Conservation (phyloP, 2,888 invertebrate genomes). For the Lottia gigantea region DNA sequence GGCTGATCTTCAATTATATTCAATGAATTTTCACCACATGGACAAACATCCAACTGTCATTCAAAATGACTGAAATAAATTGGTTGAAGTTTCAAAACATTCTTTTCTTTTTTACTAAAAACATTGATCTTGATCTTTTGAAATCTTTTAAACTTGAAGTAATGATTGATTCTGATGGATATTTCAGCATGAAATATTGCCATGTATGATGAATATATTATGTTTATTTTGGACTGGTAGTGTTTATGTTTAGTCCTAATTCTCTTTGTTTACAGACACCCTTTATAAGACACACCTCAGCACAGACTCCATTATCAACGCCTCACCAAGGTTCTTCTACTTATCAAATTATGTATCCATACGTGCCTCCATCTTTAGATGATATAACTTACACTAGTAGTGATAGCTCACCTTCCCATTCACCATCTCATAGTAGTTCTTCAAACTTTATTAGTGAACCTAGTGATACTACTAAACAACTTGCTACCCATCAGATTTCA, state of each 20-base stretch:
- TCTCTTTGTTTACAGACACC: slow-evolving; percentile 34
- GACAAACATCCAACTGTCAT: too few relatives aligned
- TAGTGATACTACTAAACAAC: slow-evolving; percentile 6
- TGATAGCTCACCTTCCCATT: neutral
- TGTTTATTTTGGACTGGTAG: too few relatives aligned
- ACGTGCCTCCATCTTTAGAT: slow-evolving; percentile 39
- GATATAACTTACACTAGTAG: slow-evolving; percentile 25
- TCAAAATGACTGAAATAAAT: too few relatives aligned
- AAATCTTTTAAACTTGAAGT: too few relatives aligned
- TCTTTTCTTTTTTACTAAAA: too few relatives aligned
- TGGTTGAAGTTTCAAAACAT: too few relatives aligned
- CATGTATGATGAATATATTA: too few relatives aligned
- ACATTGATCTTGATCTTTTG: too few relatives aligned
- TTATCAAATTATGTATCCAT: slow-evolving; percentile 39
- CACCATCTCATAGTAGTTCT: slow-evolving; percentile 1
- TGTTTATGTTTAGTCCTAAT: neutral
- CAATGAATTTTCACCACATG: too few relatives aligned
- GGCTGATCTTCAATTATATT: too few relatives aligned
- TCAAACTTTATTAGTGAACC: neutral
- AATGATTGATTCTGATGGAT: too few relatives aligned
- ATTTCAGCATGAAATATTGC: too few relatives aligned
- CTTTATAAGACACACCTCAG: slow-evolving; percentile 11
- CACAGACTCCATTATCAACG: neutral
- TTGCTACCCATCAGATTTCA: neutral
- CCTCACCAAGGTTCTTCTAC: slow-evolving; percentile 21